Base-by-base conservation (phyloP, 2,888 invertebrate species). In the Phasia obesa region DNA sequence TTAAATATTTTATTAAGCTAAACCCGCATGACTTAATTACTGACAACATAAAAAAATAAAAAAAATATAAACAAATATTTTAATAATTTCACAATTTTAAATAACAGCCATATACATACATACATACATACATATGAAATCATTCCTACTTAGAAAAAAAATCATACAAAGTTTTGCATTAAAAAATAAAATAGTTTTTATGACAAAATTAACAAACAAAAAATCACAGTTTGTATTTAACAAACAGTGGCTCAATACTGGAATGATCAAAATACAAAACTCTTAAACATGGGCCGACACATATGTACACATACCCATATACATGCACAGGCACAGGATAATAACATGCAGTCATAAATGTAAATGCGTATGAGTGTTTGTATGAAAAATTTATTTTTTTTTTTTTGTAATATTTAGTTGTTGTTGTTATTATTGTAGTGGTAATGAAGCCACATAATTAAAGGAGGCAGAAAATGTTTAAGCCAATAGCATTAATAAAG, bases 401-500 rank as follows among this genome's bases (percentile, higher is more conserved):
- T 38, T 47, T 47, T 69, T 70, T 64, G 59, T 67, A 53, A 73
- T 53, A 65, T 35, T 17, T 47, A 47, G 38, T 21, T 51, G 38
- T 49, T 42, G 60, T 53, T 57, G 15, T 60, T 64, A 38, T 19
- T 78, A 35, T 38, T 62, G 42, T 62, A 42, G 19, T 83, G 83
- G 83, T 83, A 83, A 79, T 87, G 88, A 89, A 89, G 89, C 88
- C 88, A 88, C 89, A 88, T 90, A 89, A 90, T 90, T 90, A 89
- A 79, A 89, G 88, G 87, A 88, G 89, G 88, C 88, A 87, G 88
- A 88, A 88, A 89, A 88, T 89, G 78, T 85, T 90, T 88, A 90
- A 90, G 90, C 90, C 90, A 90, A 90, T 90, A 88, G 90, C 90
- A 90, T 90, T 90, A 90, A 90, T 90, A 91, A 91, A 91, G 89